phyloP scores from a whole-genome alignment of 2,888 invertebrate genomes.

The Phorcus lineatus region DNA sequence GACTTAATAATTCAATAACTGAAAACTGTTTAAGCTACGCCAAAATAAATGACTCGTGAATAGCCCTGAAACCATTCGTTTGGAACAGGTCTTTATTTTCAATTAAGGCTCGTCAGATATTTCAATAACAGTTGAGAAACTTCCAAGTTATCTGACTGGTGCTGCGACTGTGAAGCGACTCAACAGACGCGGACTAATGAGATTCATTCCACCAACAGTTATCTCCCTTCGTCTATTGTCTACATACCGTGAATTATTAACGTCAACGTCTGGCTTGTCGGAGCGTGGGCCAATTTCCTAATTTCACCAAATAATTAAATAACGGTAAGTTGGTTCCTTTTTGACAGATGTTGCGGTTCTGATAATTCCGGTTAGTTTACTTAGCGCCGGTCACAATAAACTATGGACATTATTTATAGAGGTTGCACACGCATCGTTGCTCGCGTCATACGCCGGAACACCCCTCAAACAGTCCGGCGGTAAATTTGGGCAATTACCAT shows the following conservation, averaged over 20 bases:
- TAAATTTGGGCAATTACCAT: neutral
- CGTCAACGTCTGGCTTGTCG: neutral
- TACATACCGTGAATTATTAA: neutral
- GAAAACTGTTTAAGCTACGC: no score
- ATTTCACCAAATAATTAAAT: neutral
- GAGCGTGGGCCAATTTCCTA: neutral
- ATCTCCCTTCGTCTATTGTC: neutral
- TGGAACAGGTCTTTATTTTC: neutral
- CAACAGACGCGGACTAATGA: neutral
- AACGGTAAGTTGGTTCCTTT: neutral
- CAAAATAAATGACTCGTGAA: no score
- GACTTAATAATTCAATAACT: no score
- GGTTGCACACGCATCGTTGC: no score
- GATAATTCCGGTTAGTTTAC: neutral
- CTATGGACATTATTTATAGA: no score
- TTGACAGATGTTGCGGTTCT: neutral
- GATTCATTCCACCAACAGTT: neutral
- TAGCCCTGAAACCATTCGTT: no score
- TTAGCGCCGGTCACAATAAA: no score
- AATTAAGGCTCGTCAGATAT: neutral
- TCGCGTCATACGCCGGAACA: no score
- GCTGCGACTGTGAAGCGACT: neutral
- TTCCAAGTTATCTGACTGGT: neutral
- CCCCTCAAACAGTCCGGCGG: neutral
- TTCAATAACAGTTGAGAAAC: neutral